Conservation (phyloP, 1,140 invertebrate species). For the Drosophila ficusphila region DNA sequence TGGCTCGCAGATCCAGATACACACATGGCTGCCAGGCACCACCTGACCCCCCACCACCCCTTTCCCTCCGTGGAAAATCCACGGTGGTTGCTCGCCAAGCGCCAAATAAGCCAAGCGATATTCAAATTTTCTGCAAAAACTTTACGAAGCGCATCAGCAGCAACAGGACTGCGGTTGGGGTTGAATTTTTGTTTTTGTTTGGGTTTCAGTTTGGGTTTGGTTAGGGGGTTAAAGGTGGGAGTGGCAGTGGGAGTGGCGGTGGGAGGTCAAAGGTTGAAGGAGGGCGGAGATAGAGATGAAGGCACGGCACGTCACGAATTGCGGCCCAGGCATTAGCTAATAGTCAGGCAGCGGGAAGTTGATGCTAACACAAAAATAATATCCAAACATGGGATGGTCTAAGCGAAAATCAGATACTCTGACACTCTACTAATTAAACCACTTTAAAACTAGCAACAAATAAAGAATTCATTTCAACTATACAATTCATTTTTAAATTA, state of each 20-base stretch:
- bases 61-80: neutral
- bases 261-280: neutral
- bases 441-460: too few species aligned
- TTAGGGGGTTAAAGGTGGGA: neutral
- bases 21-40: constrained; percentile 24
- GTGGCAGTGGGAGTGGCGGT: too few species aligned
- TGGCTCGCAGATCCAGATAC: constrained; percentile 38
- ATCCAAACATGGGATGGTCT: neutral
- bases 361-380: constrained; percentile 38
- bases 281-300: neutral
- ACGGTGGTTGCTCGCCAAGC: constrained; percentile 29
- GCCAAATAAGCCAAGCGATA: constrained; percentile 50
- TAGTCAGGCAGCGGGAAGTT: constrained; percentile 47
- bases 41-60: constrained; percentile 10
- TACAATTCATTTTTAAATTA: too few species aligned
- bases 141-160: constrained; percentile 78
- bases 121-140: constrained; percentile 79
- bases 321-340: constrained; percentile 48
- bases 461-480: too few species aligned
- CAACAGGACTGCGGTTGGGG: constrained; percentile 34
- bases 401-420: neutral
- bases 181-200: neutral
- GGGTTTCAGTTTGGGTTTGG: too few species aligned
- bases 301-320: constrained; percentile 40
- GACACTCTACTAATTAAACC: too few species aligned